These are phyloP conservation scores for Macaca nemestrina DNA, from an alignment of 2,113 vertebrate genomes.

Conservation along the genomic window DNA sequence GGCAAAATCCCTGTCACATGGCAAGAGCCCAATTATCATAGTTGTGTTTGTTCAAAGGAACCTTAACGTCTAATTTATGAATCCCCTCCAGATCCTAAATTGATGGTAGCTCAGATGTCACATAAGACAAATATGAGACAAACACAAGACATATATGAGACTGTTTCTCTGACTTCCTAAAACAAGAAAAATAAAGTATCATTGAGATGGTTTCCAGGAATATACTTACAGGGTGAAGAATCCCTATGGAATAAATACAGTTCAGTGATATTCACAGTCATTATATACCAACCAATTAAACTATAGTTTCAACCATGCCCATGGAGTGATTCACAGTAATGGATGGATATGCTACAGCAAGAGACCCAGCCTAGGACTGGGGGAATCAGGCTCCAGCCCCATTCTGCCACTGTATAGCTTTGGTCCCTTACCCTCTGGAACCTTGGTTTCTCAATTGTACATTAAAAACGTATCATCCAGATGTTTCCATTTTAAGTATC, in stretches of 20 bases:
- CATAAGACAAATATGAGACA: not conserved
- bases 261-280: not conserved
- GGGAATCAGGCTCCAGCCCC: accelerated
- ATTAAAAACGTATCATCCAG: not conserved
- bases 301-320: not conserved
- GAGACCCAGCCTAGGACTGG: not conserved
- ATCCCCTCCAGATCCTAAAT: not conserved
- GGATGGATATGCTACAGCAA: no score
- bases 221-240: not conserved
- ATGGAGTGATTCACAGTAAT: not conserved
- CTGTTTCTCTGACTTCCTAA: not conserved
- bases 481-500: not conserved
- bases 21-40: not conserved
- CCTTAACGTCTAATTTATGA: not conserved
- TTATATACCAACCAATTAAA: no score
- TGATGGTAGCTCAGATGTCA: not conserved
- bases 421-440: not conserved
- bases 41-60: not conserved
- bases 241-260: not conserved
- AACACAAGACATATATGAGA: not conserved
- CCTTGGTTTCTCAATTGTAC: not conserved
- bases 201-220: not conserved
- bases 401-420: not conserved
- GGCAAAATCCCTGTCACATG: no score
- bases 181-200: not conserved